These are phyloP conservation scores for Acrossocheilus fasciatus DNA, from an alignment of 2,797 vertebrate species.

Conservation along the genomic window DNA sequence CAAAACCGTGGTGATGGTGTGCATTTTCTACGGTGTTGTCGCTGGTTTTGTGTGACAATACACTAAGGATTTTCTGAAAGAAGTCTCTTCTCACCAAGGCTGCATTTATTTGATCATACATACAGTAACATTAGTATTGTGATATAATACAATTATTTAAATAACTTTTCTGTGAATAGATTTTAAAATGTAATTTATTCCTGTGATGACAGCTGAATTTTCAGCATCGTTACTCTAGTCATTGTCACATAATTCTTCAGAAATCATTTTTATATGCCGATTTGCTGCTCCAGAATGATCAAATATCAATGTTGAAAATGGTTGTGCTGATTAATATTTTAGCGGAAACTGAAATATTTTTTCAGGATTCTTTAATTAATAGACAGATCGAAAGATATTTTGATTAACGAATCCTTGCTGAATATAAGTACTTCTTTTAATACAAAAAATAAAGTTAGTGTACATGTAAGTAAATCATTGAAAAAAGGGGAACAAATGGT, in stretches of 20 bases:
- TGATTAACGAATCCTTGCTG: neutral
- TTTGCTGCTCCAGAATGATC: neutral
- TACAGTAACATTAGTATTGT: neutral
- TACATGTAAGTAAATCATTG: neutral
- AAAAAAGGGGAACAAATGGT: neutral
- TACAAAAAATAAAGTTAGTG: neutral
- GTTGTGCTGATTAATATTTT: neutral
- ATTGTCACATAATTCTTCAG: neutral
- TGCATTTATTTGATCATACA: slow-evolving; percentile 6
- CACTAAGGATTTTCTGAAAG: neutral
- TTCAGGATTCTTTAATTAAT: neutral
- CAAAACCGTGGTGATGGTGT: slow-evolving; percentile 45
- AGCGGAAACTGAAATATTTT: neutral
- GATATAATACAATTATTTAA: neutral
- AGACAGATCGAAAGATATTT: neutral
- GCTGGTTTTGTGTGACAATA: neutral
- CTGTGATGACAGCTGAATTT: neutral
- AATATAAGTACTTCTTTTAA: neutral
- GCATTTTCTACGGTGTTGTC: slow-evolving; percentile 38
- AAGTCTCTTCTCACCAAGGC: neutral
- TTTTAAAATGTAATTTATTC: neutral
- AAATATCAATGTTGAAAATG: neutral
- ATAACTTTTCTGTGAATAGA: neutral
- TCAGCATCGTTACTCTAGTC: neutral
- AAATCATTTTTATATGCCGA: neutral